Evolutionary conservation across 2,113 vertebrate genomes (phyloP), one percentile per base, ranked within the genome.

Genomic region (Panthera tigris): DNA sequence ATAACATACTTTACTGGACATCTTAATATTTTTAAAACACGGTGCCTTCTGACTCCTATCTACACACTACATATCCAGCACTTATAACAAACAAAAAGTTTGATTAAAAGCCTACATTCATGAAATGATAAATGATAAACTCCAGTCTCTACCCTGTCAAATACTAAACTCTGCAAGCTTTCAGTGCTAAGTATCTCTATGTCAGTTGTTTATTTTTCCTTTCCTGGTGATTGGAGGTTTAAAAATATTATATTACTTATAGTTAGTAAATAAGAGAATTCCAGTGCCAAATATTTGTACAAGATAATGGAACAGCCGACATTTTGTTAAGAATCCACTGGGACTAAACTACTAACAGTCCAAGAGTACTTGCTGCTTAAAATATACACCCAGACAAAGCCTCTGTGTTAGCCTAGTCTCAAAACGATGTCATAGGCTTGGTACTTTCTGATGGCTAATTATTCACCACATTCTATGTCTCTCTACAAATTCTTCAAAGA

Each of bases 271-370:
- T 97, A 99, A 98, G 92, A 92, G 94, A 98, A 98, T 90, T 98
- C 96, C 95, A 98, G 36, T 83, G 97, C 97, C 98, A 99, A 98
- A 98, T 98, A 98, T 97, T 98, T 99, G 97, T 97, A 98, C 93
- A 98, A 98, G 96, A 94, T 98, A 98, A 93, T 98, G 96, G 97
- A 98, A 96, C 89, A 97, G 98, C 95, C 87, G 45, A 93, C 96
- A 88, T 95, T 98, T 89, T 98, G 96, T 89, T 98, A 97, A 94
- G 76, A 98, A 94, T 97, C 87, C 84, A 57, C 66, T 7, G 48
- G 31, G 91, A 84, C 66, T 81, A 50, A 91, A 95, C 97, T 84
- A 81, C 78, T 95, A 95, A 88, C 95, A 98, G 19, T 79, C 85
- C 61, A 96, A 57, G 92, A 98, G 93, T 18, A 95, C 68, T n/a